These are phyloP conservation scores for Tapirus terrestris DNA, from an alignment of 2,113 vertebrate genomes.

Conservation along the genomic window DNA sequence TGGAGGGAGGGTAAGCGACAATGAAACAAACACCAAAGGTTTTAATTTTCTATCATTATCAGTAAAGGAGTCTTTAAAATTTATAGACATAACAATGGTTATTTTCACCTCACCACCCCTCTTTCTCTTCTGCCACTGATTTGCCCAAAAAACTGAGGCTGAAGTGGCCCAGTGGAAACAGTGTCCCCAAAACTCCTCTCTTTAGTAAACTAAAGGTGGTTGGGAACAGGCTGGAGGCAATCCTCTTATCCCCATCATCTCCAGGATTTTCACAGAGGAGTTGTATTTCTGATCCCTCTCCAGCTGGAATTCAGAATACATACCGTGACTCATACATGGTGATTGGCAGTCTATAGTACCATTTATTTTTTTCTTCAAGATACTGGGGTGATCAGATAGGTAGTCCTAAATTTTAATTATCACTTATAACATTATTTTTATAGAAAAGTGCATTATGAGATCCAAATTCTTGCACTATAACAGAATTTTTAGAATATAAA, in stretches of 20 bases:
- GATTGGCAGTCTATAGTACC: not conserved
- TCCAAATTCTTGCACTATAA: constrained; percentile 4
- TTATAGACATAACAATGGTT: not conserved
- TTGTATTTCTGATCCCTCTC: not conserved
- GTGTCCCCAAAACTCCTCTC: not conserved
- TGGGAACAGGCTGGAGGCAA: not conserved
- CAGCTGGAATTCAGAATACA: not conserved
- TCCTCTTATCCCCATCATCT: not conserved
- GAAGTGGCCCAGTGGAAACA: not conserved
- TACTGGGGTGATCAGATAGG: not conserved
- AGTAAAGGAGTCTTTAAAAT: not conserved
- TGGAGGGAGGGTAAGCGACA: not conserved
- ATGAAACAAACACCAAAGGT: not conserved
- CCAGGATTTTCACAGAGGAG: not conserved
- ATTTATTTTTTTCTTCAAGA: not conserved
- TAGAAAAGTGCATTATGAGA: not conserved
- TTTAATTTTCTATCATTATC: not conserved
- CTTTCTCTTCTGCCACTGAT: not conserved
- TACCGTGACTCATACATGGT: rapidly evolving
- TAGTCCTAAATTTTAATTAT: not conserved
- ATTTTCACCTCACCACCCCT: not conserved
- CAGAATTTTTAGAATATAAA: not conserved
- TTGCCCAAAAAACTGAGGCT: not conserved
- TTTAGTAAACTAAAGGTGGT: not conserved
- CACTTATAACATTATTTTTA: not conserved